These are phyloP conservation scores for Urocynchramus pylzowi DNA, from an alignment of 2,113 vertebrate genomes.

Conservation along the genomic window DNA sequence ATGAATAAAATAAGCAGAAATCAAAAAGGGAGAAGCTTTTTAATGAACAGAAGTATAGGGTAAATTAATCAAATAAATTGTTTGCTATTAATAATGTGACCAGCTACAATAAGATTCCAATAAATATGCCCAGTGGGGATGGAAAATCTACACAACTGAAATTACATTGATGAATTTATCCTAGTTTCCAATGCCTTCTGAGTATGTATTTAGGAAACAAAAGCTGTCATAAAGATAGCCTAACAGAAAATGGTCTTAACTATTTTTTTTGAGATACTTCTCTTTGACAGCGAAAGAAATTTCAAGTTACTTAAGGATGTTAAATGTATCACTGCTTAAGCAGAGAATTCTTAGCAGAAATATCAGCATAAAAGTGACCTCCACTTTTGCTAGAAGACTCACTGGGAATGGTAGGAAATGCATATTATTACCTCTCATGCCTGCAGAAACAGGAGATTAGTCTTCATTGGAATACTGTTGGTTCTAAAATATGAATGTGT, in stretches of 20 bases:
- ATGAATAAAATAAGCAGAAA: not conserved
- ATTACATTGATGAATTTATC: slow-evolving; percentile 30
- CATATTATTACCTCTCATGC: not conserved
- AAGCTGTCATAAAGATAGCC: not conserved
- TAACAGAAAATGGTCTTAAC: not conserved
- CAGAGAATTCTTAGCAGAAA: not conserved
- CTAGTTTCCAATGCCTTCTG: not conserved
- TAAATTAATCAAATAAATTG: slow-evolving; percentile 41
- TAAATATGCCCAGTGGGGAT: not conserved
- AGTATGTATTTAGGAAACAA: not conserved
- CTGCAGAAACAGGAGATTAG: not conserved
- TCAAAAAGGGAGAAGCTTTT: not conserved
- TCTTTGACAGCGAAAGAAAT: not conserved
- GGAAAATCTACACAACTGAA: slow-evolving; percentile 11
- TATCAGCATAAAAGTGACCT: not conserved
- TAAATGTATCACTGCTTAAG: not conserved
- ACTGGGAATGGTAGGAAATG: not conserved
- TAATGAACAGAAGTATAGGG: not conserved
- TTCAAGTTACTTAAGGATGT: not conserved
- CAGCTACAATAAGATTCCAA: not conserved
- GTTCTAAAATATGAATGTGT: not conserved
- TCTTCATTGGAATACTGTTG: not conserved
- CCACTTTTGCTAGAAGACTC: not conserved
- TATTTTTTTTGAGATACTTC: not conserved
- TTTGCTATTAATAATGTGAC: slow-evolving; percentile 25